These are phyloP conservation scores for Crenuchus spilurus DNA, from an alignment of 2,797 vertebrate genomes.

Conservation along the genomic window DNA sequence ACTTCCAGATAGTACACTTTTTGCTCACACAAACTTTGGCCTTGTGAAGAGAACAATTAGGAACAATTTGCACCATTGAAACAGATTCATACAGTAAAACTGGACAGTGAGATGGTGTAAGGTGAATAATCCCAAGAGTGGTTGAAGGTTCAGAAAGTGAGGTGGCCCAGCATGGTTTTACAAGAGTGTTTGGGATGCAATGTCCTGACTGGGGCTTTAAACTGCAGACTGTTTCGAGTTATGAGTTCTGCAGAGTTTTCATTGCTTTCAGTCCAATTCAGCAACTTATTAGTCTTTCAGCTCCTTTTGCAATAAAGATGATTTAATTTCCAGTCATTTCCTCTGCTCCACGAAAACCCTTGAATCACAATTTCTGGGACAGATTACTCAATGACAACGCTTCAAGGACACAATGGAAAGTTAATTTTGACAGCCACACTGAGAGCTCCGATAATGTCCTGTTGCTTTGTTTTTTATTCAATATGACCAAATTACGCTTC, in stretches of 20 bases:
- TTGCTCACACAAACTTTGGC: neutral
- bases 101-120: neutral
- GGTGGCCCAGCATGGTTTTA: neutral
- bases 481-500: constrained; percentile 13
- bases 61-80: neutral
- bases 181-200: no score
- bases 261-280: constrained; percentile 14
- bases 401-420: constrained; percentile 39
- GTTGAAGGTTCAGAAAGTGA: neutral
- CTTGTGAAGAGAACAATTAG: neutral
- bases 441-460: constrained; percentile 24
- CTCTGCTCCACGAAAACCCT: neutral
- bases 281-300: constrained; percentile 16
- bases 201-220: neutral
- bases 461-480: constrained; percentile 28
- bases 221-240: neutral
- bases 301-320: constrained; percentile 4
- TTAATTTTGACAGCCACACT: constrained; percentile 30
- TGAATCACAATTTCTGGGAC: constrained; percentile 20
- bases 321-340: constrained; percentile 41
- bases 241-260: constrained; percentile 1
- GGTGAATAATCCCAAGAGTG: neutral
- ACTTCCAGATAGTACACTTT: no score
- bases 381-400: constrained; percentile 21
- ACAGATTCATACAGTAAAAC: neutral